Conservation (phyloP, 1,140 invertebrate species). For the Procambarus clarkii region DNA sequence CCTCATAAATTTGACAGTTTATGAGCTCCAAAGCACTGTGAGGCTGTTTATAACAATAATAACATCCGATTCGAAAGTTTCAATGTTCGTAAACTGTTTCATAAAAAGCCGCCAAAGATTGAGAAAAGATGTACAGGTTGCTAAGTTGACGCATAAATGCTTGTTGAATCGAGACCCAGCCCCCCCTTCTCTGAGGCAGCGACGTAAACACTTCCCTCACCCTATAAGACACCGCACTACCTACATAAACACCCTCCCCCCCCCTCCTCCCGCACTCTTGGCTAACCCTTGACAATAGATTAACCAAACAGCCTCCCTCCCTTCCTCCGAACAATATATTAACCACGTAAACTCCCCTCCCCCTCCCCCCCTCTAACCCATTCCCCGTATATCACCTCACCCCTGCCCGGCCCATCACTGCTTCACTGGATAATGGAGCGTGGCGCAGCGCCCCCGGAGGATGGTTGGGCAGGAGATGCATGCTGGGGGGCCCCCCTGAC, state of each 20-base stretch:
- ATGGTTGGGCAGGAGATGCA: background rate
- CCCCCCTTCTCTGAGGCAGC: background rate
- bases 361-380: background rate
- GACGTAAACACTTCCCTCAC: background rate
- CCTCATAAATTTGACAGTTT: no score
- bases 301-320: background rate
- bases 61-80: no score
- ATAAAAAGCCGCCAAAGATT: no score
- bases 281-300: background rate
- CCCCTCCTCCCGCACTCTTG: background rate
- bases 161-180: no score
- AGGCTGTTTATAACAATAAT: no score
- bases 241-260: background rate
- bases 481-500: background rate
- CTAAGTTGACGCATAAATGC: no score
- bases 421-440: background rate
- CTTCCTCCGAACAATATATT: no score
- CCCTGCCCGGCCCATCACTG: background rate
- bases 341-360: background rate
- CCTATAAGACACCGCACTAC: background rate
- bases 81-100: no score
- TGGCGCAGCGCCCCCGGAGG: background rate
- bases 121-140: no score
- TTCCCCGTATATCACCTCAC: background rate
- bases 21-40: no score